Conservation (phyloP, 2,113 vertebrate species). For the Meles meles region DNA sequence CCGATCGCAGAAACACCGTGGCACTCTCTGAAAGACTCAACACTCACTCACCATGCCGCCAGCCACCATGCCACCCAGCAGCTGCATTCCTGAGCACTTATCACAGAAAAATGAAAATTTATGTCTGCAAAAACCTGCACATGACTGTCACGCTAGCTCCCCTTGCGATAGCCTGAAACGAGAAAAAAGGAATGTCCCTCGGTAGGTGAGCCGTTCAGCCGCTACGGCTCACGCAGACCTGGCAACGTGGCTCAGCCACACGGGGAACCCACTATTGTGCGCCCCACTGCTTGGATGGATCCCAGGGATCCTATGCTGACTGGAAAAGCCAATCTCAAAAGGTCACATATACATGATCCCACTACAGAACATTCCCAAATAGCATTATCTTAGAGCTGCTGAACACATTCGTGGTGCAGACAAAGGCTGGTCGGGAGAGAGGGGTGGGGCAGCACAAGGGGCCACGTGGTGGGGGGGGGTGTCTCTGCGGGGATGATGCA, state of each 20-base stretch:
- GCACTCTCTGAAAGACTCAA: background rate
- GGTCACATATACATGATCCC: background rate
- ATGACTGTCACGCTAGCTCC: background rate
- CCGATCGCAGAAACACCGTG: too few relatives aligned
- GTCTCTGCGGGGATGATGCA: background rate
- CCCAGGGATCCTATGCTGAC: background rate
- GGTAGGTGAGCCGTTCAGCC: accelerated
- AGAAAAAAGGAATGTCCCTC: background rate
- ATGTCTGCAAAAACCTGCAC: too few relatives aligned
- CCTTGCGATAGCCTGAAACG: background rate
- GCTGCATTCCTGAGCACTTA: background rate
- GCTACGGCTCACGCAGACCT: accelerated
- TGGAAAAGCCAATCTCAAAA: too few relatives aligned
- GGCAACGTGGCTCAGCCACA: background rate
- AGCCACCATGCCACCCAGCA: background rate
- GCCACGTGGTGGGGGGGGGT: background rate
- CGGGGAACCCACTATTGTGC: background rate
- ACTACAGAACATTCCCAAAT: background rate
- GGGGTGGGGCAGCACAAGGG: background rate
- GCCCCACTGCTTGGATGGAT: background rate
- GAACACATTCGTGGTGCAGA: background rate
- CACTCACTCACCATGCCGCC: too few relatives aligned
- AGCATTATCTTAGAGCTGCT: background rate
- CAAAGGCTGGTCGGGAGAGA: background rate
- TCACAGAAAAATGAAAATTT: background rate